Evolutionary conservation across 1,140 invertebrate genomes (phyloP).

Genomic region (Drusus annulatus): DNA sequence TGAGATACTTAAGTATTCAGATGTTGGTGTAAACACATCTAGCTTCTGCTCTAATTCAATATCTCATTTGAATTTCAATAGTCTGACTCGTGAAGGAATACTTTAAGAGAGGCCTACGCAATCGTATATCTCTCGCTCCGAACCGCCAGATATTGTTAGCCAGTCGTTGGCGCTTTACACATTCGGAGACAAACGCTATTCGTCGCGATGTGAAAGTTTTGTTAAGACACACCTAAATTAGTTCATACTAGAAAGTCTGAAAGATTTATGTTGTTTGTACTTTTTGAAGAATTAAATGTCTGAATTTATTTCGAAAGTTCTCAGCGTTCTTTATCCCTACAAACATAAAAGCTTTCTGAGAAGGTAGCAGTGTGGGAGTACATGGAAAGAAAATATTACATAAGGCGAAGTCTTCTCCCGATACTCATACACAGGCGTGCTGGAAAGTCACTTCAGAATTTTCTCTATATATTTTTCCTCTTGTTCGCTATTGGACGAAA

Average conservation of each 20-base stretch:
- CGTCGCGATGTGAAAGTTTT: too few relatives aligned
- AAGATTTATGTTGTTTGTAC: too few relatives aligned
- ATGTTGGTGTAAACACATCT: constrained; percentile 6
- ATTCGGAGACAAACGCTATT: too few relatives aligned
- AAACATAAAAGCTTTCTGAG: neutral
- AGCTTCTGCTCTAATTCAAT: constrained; percentile 11
- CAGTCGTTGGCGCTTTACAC: too few relatives aligned
- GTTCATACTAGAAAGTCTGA: too few relatives aligned
- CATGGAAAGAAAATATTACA: constrained; percentile 32
- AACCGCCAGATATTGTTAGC: too few relatives aligned
- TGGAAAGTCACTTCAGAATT: constrained; percentile 41
- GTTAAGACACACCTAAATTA: too few relatives aligned
- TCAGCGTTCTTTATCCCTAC: too few relatives aligned
- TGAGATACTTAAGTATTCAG: neutral
- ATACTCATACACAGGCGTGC: constrained; percentile 21
- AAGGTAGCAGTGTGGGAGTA: neutral
- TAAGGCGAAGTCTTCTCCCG: neutral
- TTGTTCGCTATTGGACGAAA: constrained; percentile 52
- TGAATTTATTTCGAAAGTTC: too few relatives aligned
- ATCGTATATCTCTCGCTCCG: too few relatives aligned
- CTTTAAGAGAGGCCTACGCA: neutral
- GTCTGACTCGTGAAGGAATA: neutral
- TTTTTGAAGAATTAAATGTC: too few relatives aligned
- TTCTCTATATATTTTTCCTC: constrained; percentile 52
- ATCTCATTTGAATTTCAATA: constrained; percentile 5